Evolutionary conservation across 2,797 vertebrate genomes (phyloP).

Genomic region (Ataeniobius toweri): DNA sequence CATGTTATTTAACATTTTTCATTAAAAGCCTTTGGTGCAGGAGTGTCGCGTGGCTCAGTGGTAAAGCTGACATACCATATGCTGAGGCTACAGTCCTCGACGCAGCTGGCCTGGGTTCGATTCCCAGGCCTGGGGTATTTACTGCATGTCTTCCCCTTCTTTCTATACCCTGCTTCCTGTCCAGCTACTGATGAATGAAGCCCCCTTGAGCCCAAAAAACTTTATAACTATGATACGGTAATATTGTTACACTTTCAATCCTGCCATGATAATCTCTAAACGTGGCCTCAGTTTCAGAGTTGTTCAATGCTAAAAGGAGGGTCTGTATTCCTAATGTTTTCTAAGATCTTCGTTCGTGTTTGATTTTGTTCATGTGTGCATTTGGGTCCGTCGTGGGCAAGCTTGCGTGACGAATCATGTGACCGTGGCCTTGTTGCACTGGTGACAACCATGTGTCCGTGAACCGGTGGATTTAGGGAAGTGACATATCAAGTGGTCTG

Average conservation of each 20-base stretch:
- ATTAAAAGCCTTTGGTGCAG: not conserved
- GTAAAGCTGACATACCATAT: no score
- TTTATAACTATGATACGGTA: no score
- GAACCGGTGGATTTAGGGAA: conserved; percentile 58
- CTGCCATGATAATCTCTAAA: not conserved
- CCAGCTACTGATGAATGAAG: no score
- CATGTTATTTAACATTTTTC: not conserved
- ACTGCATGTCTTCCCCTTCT: no score
- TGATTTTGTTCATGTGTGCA: not conserved
- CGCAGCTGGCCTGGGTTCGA: no score
- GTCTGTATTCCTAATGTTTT: not conserved
- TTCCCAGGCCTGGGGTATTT: no score
- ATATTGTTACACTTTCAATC: not conserved
- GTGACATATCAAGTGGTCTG: conserved; percentile 68
- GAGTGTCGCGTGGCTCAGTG: no score
- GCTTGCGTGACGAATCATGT: conserved; percentile 60
- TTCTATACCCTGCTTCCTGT: no score
- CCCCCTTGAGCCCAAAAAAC: no score
- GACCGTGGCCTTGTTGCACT: conserved; percentile 53
- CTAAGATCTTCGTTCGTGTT: not conserved
- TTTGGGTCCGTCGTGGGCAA: conserved; percentile 30
- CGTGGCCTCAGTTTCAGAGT: no score
- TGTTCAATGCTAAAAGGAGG: not conserved
- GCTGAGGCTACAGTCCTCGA: no score
- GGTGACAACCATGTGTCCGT: conserved; percentile 70